Evolutionary conservation across 2,113 vertebrate genomes (phyloP).

Genomic region (Erythrolamprus reginae): DNA sequence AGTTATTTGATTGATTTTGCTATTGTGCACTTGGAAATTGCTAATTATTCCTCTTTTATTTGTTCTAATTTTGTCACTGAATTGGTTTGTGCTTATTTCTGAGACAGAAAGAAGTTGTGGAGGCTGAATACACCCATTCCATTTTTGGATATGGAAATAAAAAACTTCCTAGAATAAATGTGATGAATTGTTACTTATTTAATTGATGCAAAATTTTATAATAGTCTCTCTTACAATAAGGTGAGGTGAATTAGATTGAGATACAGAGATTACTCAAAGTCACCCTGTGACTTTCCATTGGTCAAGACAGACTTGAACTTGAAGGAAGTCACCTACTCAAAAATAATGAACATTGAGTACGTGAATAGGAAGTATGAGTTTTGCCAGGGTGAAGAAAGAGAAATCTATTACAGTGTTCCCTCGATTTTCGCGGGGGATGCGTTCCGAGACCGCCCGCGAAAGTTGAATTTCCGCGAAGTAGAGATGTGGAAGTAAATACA

Average conservation of each 20-base stretch:
- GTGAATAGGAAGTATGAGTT: background rate
- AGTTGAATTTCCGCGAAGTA: no score
- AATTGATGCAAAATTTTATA: background rate
- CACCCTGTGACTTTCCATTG: background rate
- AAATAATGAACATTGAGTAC: background rate
- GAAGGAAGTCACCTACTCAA: background rate
- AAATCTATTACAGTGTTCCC: no score
- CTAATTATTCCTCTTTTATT: slow-evolving; percentile 25
- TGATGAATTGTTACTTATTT: background rate
- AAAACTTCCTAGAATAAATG: background rate
- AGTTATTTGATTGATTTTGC: slow-evolving; percentile 52
- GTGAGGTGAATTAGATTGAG: background rate
- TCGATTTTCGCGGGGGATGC: no score
- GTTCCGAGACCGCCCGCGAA: no score
- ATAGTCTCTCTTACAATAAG: background rate
- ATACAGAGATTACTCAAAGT: background rate
- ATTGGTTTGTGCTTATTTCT: background rate
- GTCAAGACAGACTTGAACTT: background rate
- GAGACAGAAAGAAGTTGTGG: background rate
- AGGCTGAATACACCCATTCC: background rate
- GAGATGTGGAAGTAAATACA: no score
- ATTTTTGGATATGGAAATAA: background rate
- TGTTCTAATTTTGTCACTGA: background rate
- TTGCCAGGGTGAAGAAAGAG: background rate
- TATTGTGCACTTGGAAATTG: slow-evolving; percentile 25